Base-by-base conservation (phyloP, 2,113 vertebrate genomes). In the cattle (Bos taurus) region DNA sequence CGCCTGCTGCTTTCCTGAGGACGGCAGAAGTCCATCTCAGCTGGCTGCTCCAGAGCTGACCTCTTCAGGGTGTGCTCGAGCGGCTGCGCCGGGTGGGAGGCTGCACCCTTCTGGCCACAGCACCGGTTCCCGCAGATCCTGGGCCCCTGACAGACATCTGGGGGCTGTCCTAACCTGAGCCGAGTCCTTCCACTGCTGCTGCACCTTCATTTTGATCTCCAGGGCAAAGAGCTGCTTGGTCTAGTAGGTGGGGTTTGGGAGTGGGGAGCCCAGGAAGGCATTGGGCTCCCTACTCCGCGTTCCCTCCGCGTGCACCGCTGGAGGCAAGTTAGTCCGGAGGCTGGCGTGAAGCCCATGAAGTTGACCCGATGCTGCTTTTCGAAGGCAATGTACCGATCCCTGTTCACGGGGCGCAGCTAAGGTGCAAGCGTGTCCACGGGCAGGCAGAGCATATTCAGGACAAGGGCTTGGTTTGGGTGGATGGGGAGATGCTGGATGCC, bases 141-240 rank as follows among this genome's bases (percentile, higher is more conserved):
- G 9, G 2, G 23, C 8, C 6, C 14, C 82, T 1, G 5, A 16
- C 36, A 46, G 48, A 36, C 43, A 36, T 99, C 98, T 92, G 46
- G 15, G 40, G 21, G 19, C 96, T 95, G 94, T 98, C 99, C 98
- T 94, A 0, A 98, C 98, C 86, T 98, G 98, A 88, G 99, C 98
- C 36, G 98, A 36, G 3, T 98, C 99, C 97, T 99, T 99, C 0
- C 1, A 2, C 30, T 96, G 97, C 96, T 99, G 98, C 98, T 99
- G 99, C 99, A 99, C 99, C 98, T 99, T 99, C 98, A 99, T 98
- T 97, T 99, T 99, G 0, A 99, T 99, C 98, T 99, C 99, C 77
- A 99, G 98, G 92, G 99, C 99, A 0, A 99, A 99, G 85, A 99
- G 99, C 98, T 99, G 99, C 98, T 99, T 99, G 98, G 99, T 99